phyloP scores from a whole-genome alignment of 2,888 invertebrate species.

The Micropterix aruncella region DNA sequence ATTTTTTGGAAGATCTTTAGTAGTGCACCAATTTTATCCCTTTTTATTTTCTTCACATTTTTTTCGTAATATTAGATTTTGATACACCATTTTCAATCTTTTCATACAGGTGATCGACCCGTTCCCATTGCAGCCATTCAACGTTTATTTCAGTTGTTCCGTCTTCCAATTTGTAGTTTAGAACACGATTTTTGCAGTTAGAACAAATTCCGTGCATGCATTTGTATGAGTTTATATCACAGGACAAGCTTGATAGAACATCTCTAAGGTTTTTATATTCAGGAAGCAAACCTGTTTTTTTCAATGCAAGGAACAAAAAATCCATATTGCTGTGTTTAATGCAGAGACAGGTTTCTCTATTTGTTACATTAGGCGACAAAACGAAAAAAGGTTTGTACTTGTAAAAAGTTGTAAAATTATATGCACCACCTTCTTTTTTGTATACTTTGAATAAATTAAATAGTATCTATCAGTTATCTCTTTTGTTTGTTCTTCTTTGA shows the following conservation, averaged over 20 bases:
- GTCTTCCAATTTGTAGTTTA: neutral
- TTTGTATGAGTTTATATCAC: conserved; percentile 4
- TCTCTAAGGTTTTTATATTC: conserved; percentile 1
- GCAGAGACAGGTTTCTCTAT: conserved; percentile 1
- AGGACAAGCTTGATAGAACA: neutral
- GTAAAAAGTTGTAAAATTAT: conserved; percentile 4
- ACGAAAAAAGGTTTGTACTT: conserved; percentile 4
- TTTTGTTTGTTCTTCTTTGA: neutral
- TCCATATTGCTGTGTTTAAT: conserved; percentile 1
- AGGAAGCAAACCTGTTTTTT: neutral
- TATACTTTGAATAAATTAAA: too few species aligned
- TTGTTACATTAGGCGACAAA: conserved; percentile 2
- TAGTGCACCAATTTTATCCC: conserved; percentile 1
- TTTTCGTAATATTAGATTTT: conserved; percentile 2
- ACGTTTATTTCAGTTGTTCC: conserved; percentile 2
- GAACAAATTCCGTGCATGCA: neutral
- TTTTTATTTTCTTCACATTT: conserved; percentile 4
- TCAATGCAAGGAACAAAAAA: neutral
- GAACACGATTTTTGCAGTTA: neutral
- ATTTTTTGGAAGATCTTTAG: neutral
- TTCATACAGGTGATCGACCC: conserved; percentile 2
- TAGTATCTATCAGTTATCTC: conserved; percentile 1
- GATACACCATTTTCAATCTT: too few species aligned
- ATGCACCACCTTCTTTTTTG: too few species aligned
- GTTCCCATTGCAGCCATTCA: conserved; percentile 4